Base-by-base conservation (phyloP, 2,888 invertebrate genomes). In the Busseola fusca region DNA sequence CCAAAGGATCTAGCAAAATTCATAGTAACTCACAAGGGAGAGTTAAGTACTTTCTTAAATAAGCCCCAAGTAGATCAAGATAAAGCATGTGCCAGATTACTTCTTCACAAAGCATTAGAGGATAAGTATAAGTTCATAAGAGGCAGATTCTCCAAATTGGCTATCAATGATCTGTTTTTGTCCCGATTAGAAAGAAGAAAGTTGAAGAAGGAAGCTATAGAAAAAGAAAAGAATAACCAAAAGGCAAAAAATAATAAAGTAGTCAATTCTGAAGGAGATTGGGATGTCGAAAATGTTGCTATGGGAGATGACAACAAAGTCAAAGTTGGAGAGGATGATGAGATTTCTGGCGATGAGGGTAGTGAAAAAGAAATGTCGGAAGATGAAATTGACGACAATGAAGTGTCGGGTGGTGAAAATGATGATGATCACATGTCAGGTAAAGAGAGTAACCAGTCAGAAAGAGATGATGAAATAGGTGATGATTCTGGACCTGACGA, bases 81-180 rank as follows among this genome's bases (percentile, higher is more conserved):
- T 34, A 95, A 93, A 81, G 95, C 92, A 12, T 95, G 93, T 84
- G 95, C 95, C 1, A 88, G 95, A 58, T 82, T 95, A 67, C 81
- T 95, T 5, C 88, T 95, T 0, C 94, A 95, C 72, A 95, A 95
- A 76, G 85, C 91, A 3, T 76, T 95, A 62, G 91, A 93, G 74
- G 92, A 92, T 2, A 95, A 95, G 80, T 94, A 95, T 80, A 92
- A 91, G 71, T 85, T 86, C 14, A 89, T 95, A 1, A 91, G 92
- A 81, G 88, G 84, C 3, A 93, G 89, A 76, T 95, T 94, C 78
- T 88, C 89, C 3, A 91, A 93, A 84, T 89, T 95, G 25, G 90
- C 94, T 3, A 94, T 95, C 30, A 87, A 94, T 79, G 95, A 95
- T 64, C 85, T 95, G 14, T 89, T 95, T 3, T 94, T 95, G 95